Evolutionary conservation across 2,113 vertebrate species (phyloP).

Genomic region (Zapornia atra): DNA sequence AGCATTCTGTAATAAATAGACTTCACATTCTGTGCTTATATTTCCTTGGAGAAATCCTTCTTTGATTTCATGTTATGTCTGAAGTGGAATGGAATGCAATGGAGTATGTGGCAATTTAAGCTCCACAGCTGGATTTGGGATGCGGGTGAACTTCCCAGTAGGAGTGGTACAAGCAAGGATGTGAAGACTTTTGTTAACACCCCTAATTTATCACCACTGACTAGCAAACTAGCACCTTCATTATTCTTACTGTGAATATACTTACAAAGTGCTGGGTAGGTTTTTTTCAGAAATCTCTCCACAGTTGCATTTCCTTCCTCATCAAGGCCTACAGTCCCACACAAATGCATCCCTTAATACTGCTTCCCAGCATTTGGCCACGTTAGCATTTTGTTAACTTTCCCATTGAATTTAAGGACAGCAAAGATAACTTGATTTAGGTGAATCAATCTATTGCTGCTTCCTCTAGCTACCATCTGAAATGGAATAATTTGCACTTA

Average conservation of each 20-base stretch:
- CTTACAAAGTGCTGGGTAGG: background rate
- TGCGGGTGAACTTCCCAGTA: background rate
- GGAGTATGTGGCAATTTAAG: background rate
- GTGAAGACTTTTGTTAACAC: background rate
- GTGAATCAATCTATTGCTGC: background rate
- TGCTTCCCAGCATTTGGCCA: background rate
- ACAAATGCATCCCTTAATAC: background rate
- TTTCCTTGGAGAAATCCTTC: background rate
- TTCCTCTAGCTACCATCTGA: background rate
- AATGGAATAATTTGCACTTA: background rate
- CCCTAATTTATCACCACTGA: background rate
- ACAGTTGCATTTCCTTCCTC: background rate
- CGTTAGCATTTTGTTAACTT: background rate
- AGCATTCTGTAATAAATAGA: background rate
- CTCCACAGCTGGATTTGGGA: background rate
- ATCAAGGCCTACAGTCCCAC: background rate
- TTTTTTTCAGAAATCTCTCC: background rate
- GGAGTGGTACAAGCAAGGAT: background rate
- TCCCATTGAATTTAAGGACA: background rate
- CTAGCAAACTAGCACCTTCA: background rate
- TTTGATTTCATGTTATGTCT: background rate
- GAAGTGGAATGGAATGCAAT: background rate
- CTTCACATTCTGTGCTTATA: background rate
- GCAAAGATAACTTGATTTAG: background rate
- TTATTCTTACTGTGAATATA: background rate